These are phyloP conservation scores for Caenorhabditis remanei DNA, from an alignment of 1,140 invertebrate species.

Conservation along the genomic window DNA sequence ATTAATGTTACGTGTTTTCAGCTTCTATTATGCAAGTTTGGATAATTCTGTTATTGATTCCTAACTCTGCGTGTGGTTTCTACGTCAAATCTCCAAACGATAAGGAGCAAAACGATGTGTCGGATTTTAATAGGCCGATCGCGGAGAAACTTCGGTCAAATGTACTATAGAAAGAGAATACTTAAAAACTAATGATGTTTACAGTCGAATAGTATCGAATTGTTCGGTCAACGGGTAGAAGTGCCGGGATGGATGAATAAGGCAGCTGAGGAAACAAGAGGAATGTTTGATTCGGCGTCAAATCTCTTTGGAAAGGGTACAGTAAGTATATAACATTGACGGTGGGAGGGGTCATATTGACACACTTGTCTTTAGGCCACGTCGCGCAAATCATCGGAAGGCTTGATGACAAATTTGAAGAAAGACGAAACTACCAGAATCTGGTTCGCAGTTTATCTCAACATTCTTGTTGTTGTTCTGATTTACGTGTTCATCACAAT, in stretches of 20 bases:
- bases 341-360: constrained; percentile 2
- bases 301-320: constrained; percentile 13
- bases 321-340: constrained; percentile 25
- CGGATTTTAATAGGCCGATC: background rate
- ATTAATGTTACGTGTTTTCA: too few species aligned
- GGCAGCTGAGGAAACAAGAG: constrained; percentile 52
- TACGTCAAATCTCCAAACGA: too few species aligned
- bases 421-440: constrained; percentile 39
- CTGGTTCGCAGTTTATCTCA: constrained; percentile 41
- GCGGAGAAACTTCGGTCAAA: background rate
- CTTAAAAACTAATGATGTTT: background rate
- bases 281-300: constrained; percentile 31
- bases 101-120: too few species aligned
- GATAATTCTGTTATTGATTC: too few species aligned
- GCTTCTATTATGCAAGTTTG: too few species aligned
- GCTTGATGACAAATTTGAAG: constrained; percentile 42
- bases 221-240: constrained; percentile 30
- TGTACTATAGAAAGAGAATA: background rate
- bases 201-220: constrained; percentile 43
- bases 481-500: constrained; percentile 36
- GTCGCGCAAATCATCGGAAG: constrained; percentile 7
- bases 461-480: constrained; percentile 28
- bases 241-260: constrained; percentile 21
- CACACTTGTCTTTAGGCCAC: constrained; percentile 9
- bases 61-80: too few species aligned